Base-by-base conservation (phyloP, 2,888 invertebrate genomes). In the Lottia gigantea region DNA sequence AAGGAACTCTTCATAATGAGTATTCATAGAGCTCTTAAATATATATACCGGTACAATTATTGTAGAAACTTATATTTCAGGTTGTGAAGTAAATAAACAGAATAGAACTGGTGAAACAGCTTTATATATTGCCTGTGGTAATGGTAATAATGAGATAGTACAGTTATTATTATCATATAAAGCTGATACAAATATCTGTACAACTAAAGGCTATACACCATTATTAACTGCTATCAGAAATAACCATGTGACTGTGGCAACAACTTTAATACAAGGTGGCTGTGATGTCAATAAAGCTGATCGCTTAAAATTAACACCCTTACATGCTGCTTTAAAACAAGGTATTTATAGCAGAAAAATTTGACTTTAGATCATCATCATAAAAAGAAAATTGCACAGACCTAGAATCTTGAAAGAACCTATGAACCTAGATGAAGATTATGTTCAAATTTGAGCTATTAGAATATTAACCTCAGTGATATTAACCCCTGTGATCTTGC, bases 221-320 rank as follows among this genome's bases (percentile, higher is more conserved):
- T 74, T 87, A 31, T 74, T 86, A 49, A 84, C 80, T 75, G 82
- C 84, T 8, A 82, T 85, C 19, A 71, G 72, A 26, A 75, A 75
- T 47, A 76, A 79, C 49, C 78, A 82, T 64, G 74, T 80, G 55
- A 82, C 81, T 23, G 76, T 83, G 40, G 83, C 83, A 7, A 71
- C 73, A 61, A 66, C 70, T 15, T 75, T 87, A 62, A 77, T 86
- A 45, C 71, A 79, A 8, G 73, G 78, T 11, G 81, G 81, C 25
- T 85, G 85, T 79, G 78, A 86, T 78, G 80, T 86, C 16, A 82
- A 86, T 73, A 70, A 78, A 40, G 76, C 78, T 61, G 84, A 86
- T 70, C 78, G 83, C 62, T 74, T 72, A 19, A 71, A 78, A 26
- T 80, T 80, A 67, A 80, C 85, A 19, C 85, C 86, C 12, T 78